phyloP scores from a whole-genome alignment of 2,797 vertebrate genomes.

The Allobates femoralis region DNA sequence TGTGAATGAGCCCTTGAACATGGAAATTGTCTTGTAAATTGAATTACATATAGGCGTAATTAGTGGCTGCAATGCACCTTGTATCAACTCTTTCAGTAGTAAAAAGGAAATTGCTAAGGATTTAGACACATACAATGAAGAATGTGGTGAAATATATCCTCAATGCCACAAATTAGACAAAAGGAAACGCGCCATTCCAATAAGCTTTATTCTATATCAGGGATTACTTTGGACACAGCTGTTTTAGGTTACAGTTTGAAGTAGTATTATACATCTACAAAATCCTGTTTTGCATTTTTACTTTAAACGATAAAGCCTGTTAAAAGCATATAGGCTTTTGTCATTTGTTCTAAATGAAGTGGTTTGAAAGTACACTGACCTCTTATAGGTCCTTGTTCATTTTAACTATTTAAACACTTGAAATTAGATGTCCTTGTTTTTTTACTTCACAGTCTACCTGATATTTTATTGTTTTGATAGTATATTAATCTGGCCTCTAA shows the following conservation, averaged over 20 bases:
- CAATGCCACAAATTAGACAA: conserved; percentile 73
- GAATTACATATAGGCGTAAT: too few relatives aligned
- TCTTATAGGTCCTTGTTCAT: conserved; percentile 61
- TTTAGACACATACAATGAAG: conserved; percentile 73
- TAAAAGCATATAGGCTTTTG: conserved; percentile 76
- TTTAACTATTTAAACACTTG: conserved; percentile 69
- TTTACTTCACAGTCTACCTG: conserved; percentile 61
- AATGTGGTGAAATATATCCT: conserved; percentile 65
- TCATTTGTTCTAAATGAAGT: conserved; percentile 69
- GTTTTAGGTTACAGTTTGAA: conserved; percentile 81
- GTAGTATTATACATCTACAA: conserved; percentile 75
- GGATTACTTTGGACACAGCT: conserved; percentile 77
- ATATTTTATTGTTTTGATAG: not conserved
- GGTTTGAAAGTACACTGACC: conserved; percentile 67
- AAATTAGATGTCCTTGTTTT: conserved; percentile 58
- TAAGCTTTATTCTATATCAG: conserved; percentile 75
- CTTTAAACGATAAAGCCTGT: conserved; percentile 77
- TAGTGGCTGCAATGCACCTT: conserved; percentile 56
- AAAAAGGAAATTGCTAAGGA: conserved; percentile 73
- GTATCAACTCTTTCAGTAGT: conserved; percentile 73
- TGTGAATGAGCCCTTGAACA: too few relatives aligned
- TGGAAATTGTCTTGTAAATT: too few relatives aligned
- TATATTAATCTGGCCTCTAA: not conserved
- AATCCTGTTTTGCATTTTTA: conserved; percentile 79
- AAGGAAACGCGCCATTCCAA: conserved; percentile 75